Percentiles rank a stretch among this genome's conserved stretches.
phyloP scores from a whole-genome alignment of 2,888 invertebrate species.

The Athalia cordata region DNA sequence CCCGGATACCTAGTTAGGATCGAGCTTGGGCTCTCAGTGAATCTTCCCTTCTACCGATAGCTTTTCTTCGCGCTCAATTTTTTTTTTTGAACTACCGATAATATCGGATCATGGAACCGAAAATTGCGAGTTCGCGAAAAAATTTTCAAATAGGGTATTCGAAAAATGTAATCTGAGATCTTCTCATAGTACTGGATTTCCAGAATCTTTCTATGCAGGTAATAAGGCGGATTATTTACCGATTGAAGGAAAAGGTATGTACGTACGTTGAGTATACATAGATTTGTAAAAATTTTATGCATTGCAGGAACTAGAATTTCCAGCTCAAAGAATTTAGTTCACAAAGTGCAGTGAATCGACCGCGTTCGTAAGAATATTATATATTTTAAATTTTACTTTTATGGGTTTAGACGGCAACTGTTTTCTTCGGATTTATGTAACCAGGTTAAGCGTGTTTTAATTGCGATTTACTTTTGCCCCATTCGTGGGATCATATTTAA shows the following conservation, averaged over 20 bases:
- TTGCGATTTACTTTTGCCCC: conserved; percentile 38
- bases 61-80: conserved; percentile 8
- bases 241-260: no score
- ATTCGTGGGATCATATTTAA: conserved; percentile 23
- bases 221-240: background rate
- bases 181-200: background rate
- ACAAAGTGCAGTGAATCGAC: background rate
- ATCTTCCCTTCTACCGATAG: background rate
- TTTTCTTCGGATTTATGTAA: conserved; percentile 23
- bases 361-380: conserved; percentile 1
- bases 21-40: conserved; percentile 1
- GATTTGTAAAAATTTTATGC: no score
- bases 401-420: background rate
- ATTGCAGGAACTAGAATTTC: background rate
- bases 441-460: conserved; percentile 38
- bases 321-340: background rate
- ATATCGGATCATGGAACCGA: background rate
- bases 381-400: conserved; percentile 18
- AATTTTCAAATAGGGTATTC: background rate
- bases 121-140: background rate
- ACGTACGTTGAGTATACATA: no score
- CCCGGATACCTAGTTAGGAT: background rate
- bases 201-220: no score
- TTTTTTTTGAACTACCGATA: conserved; percentile 5
- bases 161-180: background rate